Evolutionary conservation across 2,113 vertebrate genomes (phyloP).

Genomic region (Odocoileus hemionus): DNA sequence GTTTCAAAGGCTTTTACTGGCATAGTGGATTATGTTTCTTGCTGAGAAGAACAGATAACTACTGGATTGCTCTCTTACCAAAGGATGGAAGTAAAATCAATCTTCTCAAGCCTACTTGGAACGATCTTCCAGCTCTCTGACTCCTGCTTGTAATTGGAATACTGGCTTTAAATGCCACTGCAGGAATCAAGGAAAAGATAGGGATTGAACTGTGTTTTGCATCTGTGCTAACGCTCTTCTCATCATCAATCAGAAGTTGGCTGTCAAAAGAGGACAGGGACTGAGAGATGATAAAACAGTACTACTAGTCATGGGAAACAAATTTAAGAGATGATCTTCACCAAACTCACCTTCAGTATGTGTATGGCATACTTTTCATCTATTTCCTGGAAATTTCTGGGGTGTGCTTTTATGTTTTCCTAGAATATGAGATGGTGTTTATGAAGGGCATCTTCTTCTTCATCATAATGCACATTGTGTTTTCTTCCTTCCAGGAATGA

Average conservation of each 20-base stretch:
- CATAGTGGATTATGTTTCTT: neutral
- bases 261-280: neutral
- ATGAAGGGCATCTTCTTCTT: neutral
- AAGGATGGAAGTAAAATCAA: slow-evolving; percentile 23
- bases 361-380: neutral
- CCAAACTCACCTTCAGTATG: neutral
- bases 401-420: neutral
- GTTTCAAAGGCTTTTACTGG: neutral
- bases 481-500: neutral
- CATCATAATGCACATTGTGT: neutral
- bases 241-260: neutral
- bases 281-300: neutral
- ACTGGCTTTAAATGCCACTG: neutral
- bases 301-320: neutral
- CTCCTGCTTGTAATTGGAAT: neutral
- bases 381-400: neutral
- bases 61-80: neutral
- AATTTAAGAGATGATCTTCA: neutral
- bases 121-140: neutral
- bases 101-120: neutral
- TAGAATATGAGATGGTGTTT: slow-evolving; percentile 12
- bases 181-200: neutral
- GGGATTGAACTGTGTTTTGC: neutral
- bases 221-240: neutral
- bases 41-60: neutral